phyloP scores from a whole-genome alignment of 2,888 invertebrate genomes.

The Euplexia lucipara region DNA sequence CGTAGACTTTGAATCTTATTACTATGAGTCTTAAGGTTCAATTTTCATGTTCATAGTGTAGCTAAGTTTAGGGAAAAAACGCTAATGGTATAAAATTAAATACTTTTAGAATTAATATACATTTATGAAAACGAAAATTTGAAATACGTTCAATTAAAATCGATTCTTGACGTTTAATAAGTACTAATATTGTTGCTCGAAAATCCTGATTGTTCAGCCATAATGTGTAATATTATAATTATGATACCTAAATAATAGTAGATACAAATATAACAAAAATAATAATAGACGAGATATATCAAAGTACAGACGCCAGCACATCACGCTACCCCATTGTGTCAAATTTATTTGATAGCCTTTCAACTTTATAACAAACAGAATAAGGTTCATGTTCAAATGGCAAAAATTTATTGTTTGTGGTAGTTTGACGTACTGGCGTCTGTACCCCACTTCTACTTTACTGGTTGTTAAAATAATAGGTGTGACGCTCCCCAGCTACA shows the following conservation, averaged over 20 bases:
- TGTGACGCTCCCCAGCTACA: background rate
- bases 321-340: too few relatives aligned
- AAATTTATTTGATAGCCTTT: too few relatives aligned
- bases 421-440: too few relatives aligned
- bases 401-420: too few relatives aligned
- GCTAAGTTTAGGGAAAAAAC: conserved; percentile 38
- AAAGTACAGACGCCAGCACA: background rate
- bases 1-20: conserved; percentile 41
- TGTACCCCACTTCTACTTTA: background rate
- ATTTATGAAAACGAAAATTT: conserved; percentile 49
- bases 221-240: conserved; percentile 11
- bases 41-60: conserved; percentile 38
- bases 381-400: too few relatives aligned
- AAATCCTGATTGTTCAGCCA: conserved; percentile 19
- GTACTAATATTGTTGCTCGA: conserved; percentile 13
- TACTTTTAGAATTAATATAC: conserved; percentile 52
- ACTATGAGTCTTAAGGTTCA: conserved; percentile 24
- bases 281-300: conserved; percentile 6
- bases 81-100: conserved; percentile 40
- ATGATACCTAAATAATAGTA: conserved; percentile 3
- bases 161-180: conserved; percentile 36
- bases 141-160: conserved; percentile 53
- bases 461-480: conserved; percentile 1
- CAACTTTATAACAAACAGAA: too few relatives aligned
- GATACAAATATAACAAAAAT: conserved; percentile 7